Conservation (phyloP, 1,140 invertebrate species). For the Brachionus asplanchnoidis region DNA sequence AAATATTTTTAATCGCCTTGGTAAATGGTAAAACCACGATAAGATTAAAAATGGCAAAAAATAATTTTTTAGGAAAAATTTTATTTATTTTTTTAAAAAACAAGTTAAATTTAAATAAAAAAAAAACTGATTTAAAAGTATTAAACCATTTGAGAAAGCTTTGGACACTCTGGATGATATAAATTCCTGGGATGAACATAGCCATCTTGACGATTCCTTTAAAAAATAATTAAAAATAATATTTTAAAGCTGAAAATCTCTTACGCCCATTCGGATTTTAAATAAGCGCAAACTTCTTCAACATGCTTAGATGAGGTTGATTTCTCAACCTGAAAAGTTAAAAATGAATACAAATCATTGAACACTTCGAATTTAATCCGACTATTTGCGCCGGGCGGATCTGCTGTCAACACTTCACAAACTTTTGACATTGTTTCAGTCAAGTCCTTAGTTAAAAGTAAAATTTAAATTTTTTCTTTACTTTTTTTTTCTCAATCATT, state of each 20-base stretch:
- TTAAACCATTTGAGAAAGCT: slow-evolving; percentile 46
- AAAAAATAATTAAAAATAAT: neutral
- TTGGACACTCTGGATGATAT: slow-evolving; percentile 53
- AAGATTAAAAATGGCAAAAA: too few relatives aligned
- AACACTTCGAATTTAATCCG: slow-evolving; percentile 67
- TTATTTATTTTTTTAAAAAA: neutral
- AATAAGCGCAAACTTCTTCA: slow-evolving; percentile 50
- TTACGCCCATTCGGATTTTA: slow-evolving; percentile 54
- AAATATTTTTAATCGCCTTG: too few relatives aligned
- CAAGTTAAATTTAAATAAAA: neutral
- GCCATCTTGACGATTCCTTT: slow-evolving; percentile 49
- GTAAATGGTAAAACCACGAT: too few relatives aligned
- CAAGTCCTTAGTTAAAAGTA: slow-evolving; percentile 59
- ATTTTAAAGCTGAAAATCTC: neutral
- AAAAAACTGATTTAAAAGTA: neutral
- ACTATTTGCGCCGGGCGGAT: slow-evolving; percentile 72
- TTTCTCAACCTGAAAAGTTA: slow-evolving; percentile 65
- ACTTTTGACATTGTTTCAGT: slow-evolving; percentile 72
- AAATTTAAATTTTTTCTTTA: neutral
- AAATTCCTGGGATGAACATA: slow-evolving; percentile 57
- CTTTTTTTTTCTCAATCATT: slow-evolving; percentile 35
- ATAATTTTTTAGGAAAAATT: neutral
- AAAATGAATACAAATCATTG: slow-evolving; percentile 65
- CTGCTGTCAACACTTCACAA: slow-evolving; percentile 73
- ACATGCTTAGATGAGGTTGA: slow-evolving; percentile 55